Percentiles rank a stretch among this genome's conserved stretches.
Conservation (phyloP, 1,140 invertebrate species). For the Rhyzopertha dominica region DNA sequence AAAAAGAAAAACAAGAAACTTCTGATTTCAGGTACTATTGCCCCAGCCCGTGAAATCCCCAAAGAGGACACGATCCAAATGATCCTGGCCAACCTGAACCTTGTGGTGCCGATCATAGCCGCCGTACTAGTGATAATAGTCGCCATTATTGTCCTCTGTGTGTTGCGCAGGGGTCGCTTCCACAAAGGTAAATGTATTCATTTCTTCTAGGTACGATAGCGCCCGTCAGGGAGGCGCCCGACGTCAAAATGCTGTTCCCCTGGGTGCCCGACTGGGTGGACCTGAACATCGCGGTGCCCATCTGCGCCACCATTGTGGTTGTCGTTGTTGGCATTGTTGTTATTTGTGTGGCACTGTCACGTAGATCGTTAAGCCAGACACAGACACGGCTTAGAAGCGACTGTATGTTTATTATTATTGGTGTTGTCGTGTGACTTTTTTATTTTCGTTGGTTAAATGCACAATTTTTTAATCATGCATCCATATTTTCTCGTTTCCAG, state of each 20-base stretch:
- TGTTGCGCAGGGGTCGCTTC: slow-evolving; percentile 71
- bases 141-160: slow-evolving; percentile 86
- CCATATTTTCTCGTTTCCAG: too few species aligned
- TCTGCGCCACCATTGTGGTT: slow-evolving; percentile 77
- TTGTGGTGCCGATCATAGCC: slow-evolving; percentile 89
- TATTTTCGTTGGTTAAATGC: too few species aligned
- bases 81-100: slow-evolving; percentile 81
- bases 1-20: too few species aligned
- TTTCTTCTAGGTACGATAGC: slow-evolving; percentile 68
- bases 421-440: too few species aligned
- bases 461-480: too few species aligned
- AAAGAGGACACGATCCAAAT: slow-evolving; percentile 79
- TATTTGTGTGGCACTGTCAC: slow-evolving; percentile 77
- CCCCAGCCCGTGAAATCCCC: slow-evolving; percentile 79
- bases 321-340: slow-evolving; percentile 84
- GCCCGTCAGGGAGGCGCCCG: slow-evolving; percentile 58
- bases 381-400: slow-evolving; percentile 77
- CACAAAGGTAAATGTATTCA: slow-evolving; percentile 66
- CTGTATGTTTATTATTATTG: slow-evolving; percentile 48
- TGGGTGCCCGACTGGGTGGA: slow-evolving; percentile 83
- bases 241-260: slow-evolving; percentile 59
- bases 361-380: slow-evolving; percentile 64
- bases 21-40: slow-evolving; percentile 85
- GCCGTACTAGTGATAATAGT: slow-evolving; percentile 87
- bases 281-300: slow-evolving; percentile 78